A percentile compares a stretch with the other conserved stretches of the same genome.
Evolutionary conservation across 2,888 invertebrate genomes (phyloP).

Genomic region (Acronicta psi): DNA sequence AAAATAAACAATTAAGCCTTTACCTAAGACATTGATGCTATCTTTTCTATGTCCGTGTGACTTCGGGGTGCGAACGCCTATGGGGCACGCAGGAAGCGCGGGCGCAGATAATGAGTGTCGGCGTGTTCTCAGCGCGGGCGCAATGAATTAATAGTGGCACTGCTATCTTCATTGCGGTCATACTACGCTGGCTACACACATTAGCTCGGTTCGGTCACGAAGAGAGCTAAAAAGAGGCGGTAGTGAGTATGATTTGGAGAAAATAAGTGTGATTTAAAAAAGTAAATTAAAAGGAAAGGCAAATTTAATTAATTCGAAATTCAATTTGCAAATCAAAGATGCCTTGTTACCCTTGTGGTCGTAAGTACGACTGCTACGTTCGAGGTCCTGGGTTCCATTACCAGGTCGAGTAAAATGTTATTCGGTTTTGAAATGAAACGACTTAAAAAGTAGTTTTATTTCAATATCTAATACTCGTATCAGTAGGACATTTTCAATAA

Average conservation of each 20-base stretch:
- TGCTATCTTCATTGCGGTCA: constrained; percentile 83
- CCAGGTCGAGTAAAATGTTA: too few species aligned
- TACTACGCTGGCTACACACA: constrained; percentile 74
- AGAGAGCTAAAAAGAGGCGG: constrained; percentile 47
- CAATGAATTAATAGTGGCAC: constrained; percentile 85
- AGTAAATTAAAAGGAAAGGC: too few species aligned
- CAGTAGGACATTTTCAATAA: too few species aligned
- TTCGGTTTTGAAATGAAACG: too few species aligned
- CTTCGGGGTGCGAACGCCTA: constrained; percentile 52
- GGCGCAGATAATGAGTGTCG: constrained; percentile 58
- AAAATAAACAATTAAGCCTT: constrained; percentile 31
- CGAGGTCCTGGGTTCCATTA: too few species aligned
- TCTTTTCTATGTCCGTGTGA: constrained; percentile 41
- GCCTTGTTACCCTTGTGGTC: too few species aligned
- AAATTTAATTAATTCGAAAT: too few species aligned
- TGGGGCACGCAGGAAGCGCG: constrained; percentile 61
- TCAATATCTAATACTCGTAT: too few species aligned
- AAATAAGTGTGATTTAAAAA: constrained; percentile 29
- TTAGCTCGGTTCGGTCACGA: constrained; percentile 79
- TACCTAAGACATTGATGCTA: constrained; percentile 21
- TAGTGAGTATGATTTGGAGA: constrained; percentile 13
- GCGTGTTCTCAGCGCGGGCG: constrained; percentile 62
- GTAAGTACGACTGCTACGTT: too few species aligned
- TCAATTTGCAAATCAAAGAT: too few species aligned
- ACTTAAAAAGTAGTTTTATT: too few species aligned